Conservation (phyloP, 35 echinoderm and acorn worm genomes). For the Ptychodera flava region DNA sequence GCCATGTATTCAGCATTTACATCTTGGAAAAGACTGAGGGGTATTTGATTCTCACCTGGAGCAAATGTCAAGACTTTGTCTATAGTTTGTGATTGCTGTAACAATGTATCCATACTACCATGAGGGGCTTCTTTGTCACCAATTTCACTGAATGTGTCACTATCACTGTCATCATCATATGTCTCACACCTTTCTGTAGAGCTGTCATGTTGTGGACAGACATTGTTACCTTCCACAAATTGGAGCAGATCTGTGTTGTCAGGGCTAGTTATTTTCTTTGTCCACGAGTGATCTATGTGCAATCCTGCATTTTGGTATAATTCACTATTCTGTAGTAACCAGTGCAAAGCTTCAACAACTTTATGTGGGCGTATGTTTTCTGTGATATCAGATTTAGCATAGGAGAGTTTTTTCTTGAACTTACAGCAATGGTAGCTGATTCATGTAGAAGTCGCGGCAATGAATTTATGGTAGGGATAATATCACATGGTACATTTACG, state of each 20-base stretch:
- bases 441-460: too few species aligned
- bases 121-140: not conserved
- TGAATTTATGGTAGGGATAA: not conserved
- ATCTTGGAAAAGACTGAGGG: constrained; percentile 16
- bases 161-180: not conserved
- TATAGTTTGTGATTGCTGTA: not conserved
- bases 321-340: too few species aligned
- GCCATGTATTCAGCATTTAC: constrained; percentile 12
- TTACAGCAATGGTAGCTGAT: too few species aligned
- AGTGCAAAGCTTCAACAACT: too few species aligned
- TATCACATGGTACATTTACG: constrained; percentile 5
- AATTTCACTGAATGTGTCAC: constrained; percentile 9
- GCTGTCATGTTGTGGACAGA: too few species aligned
- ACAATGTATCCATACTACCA: not conserved
- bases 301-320: too few species aligned
- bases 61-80: constrained; percentile 10
- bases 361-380: too few species aligned
- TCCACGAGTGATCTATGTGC: too few species aligned
- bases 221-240: not conserved
- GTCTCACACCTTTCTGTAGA: not conserved
- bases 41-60: constrained; percentile 10
- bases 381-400: too few species aligned
- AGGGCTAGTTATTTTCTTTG: not conserved
- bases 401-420: too few species aligned
- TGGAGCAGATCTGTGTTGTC: not conserved